Base-by-base conservation (phyloP, 2,888 invertebrate genomes). In the Lissonota sp. region DNA sequence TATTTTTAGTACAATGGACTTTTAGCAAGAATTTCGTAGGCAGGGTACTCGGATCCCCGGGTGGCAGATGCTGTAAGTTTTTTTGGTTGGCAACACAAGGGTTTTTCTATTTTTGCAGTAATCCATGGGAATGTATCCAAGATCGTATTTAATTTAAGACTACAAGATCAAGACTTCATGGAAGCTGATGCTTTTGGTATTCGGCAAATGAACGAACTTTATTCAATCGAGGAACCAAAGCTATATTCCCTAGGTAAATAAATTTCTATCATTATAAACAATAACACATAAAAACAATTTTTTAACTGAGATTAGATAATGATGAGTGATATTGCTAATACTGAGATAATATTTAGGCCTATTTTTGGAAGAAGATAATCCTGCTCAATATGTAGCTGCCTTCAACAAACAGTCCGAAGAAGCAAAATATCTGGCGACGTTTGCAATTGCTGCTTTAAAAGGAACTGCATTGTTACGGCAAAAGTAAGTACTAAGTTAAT, bases 151-250 rank as follows among this genome's bases (percentile, higher is more conserved):
- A 6, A 63, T 37, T 78, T 5, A 55, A 80, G 58, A 10, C 84
- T 87, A 0, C 85, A 85, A 46, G 90, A 91, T 64, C 90, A 91
- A 75, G 95, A 95, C 84, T 91, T 96, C n/a, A 91, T 94, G 79
- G 95, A 95, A 89, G 96, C 96, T n/a, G 94, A 95, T 3, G 94
- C 95, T 85, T 95, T 94, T 86, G 96, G 96, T 2, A 93, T 96
- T 88, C 93, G 94, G 84, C 94, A 94, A 82, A 95, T 96, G 94
- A 94, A 95, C 83, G 94, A 96, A 76, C 91, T 96, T 16, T 95
- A 95, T 85, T 93, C 94, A 86, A 92, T 93, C 88, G 94, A 93
- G 88, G 95, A 94, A 92, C 95, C 92, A 86, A 93, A 92, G 80
- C 94, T 93, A 88, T 96, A 94, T 71, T 84, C 62, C 10, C 46